phyloP scores from a whole-genome alignment of 2,888 invertebrate genomes.

The Drosophila longiperda region DNA sequence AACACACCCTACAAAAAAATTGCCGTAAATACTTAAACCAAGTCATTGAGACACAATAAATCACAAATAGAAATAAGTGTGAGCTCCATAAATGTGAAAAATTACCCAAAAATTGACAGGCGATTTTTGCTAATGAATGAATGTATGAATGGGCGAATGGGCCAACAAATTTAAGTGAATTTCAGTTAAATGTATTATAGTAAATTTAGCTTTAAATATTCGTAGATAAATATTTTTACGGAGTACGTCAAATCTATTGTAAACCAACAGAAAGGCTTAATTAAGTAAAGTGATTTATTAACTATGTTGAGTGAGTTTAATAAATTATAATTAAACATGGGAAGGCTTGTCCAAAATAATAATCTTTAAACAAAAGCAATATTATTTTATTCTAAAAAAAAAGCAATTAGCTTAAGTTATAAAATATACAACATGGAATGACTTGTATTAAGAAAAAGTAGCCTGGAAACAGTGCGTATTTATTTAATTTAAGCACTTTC shows the following conservation, averaged over 20 bases:
- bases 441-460: neutral
- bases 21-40: constrained; percentile 15
- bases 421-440: neutral
- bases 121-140: constrained; percentile 62
- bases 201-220: constrained; percentile 10
- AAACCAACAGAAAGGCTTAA: neutral
- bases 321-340: neutral
- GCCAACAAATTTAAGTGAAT: constrained; percentile 42
- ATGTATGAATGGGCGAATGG: constrained; percentile 7
- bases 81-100: constrained; percentile 66
- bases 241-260: neutral
- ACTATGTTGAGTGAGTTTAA: neutral
- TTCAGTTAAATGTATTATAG: constrained; percentile 36
- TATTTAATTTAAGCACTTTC: constrained; percentile 47
- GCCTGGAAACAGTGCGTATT: constrained; percentile 58
- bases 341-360: neutral
- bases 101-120: constrained; percentile 56
- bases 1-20: constrained; percentile 36
- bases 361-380: neutral
- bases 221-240: neutral
- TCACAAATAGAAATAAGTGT: constrained; percentile 50
- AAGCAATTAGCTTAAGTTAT: neutral
- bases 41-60: constrained; percentile 57
- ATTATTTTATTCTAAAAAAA: neutral
- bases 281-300: neutral